Percentiles rank a stretch among this genome's conserved stretches.
These are phyloP conservation scores for Caenorhabditis latens DNA, from an alignment of 1,140 invertebrate species.

Conservation along the genomic window DNA sequence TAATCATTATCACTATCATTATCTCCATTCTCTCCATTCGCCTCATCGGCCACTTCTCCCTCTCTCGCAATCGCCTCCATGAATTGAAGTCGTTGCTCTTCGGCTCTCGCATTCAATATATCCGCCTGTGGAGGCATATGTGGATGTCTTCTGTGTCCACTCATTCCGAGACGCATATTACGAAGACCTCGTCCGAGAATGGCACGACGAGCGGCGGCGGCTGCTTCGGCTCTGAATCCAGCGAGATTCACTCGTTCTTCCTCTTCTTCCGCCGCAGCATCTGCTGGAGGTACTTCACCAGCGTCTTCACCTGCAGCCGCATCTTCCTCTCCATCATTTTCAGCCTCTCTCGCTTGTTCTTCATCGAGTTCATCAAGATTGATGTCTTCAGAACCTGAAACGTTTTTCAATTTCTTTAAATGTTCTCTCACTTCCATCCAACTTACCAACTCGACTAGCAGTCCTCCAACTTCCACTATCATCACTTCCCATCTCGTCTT, in stretches of 20 bases:
- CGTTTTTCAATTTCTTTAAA: no score
- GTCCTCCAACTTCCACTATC: constrained; percentile 36
- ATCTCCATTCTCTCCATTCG: background rate
- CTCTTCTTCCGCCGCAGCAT: no score
- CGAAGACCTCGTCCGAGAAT: background rate
- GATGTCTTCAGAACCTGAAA: constrained; percentile 7
- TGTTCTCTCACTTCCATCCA: no score
- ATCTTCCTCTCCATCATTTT: background rate
- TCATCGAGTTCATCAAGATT: constrained; percentile 36
- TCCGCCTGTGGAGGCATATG: background rate
- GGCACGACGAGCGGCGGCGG: background rate
- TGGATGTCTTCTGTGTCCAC: background rate
- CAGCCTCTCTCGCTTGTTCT: background rate
- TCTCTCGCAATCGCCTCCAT: constrained; percentile 21
- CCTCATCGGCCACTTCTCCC: background rate
- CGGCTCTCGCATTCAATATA: background rate
- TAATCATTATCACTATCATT: background rate
- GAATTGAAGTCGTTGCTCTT: background rate
- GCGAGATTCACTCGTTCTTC: no score
- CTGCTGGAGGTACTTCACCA: background rate
- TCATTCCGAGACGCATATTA: background rate
- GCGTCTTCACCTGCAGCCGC: background rate
- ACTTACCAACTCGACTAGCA: background rate
- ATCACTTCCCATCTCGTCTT: background rate
- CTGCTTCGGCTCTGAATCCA: no score